Conservation (phyloP, 1,140 invertebrate species). For the Tetramorium simillimum region DNA sequence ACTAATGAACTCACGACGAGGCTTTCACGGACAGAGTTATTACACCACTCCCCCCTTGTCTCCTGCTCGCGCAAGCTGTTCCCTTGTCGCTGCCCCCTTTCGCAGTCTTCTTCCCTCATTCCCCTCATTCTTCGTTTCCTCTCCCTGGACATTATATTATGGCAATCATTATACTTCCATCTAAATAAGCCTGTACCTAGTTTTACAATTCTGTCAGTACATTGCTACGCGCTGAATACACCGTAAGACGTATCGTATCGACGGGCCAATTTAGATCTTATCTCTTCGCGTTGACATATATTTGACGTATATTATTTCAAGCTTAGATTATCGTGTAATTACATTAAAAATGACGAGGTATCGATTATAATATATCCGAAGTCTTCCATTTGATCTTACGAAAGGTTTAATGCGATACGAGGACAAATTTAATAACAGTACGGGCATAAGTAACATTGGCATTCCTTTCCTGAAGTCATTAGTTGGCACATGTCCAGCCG, state of each 20-base stretch:
- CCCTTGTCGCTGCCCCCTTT: slow-evolving; percentile 52
- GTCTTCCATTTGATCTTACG: background rate
- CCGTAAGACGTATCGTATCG: background rate
- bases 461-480: slow-evolving; percentile 35
- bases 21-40: slow-evolving; percentile 82
- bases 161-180: slow-evolving; percentile 62
- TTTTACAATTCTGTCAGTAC: slow-evolving; percentile 54
- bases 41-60: slow-evolving; percentile 65
- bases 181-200: slow-evolving; percentile 60
- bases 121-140: slow-evolving; percentile 43
- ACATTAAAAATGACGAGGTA: background rate
- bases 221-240: background rate
- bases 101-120: slow-evolving; percentile 60
- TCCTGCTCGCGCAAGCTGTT: slow-evolving; percentile 55
- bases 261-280: background rate
- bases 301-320: background rate
- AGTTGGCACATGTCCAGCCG: slow-evolving; percentile 36
- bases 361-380: background rate
- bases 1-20: slow-evolving; percentile 82
- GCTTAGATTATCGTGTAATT: background rate
- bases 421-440: slow-evolving; percentile 47
- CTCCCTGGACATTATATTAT: slow-evolving; percentile 54
- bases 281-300: background rate
- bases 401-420: background rate
- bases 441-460: slow-evolving; percentile 1